A percentile compares a stretch with the other conserved stretches of the same genome.
Evolutionary conservation across 1,140 invertebrate species (phyloP).

Genomic region (silkworm (Bombyx mori)): ASM3026992v2 NC_085121.1:4722001-4722500

Average conservation of each 20-base stretch:
- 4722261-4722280: conserved; percentile 54
- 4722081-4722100: background rate
- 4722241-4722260: conserved; percentile 65
- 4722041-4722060: background rate
- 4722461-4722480: too few species aligned
- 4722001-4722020: conserved; percentile 31
- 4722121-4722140: too few species aligned
- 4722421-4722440: too few species aligned
- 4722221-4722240: conserved; percentile 52
- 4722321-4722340: background rate
- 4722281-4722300: conserved; percentile 35
- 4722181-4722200: conserved; percentile 57
- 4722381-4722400: too few species aligned
- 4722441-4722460: too few species aligned
- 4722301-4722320: background rate
- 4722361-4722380: too few species aligned
- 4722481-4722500: too few species aligned
- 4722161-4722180: conserved; percentile 55
- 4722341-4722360: background rate
- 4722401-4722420: too few species aligned
- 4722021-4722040: too few species aligned
- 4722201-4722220: conserved; percentile 53
- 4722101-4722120: too few species aligned
- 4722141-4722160: conserved; percentile 22
- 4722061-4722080: background rate